Evolutionary conservation across 2,888 invertebrate species (phyloP), one percentile per base, ranked within the genome.

Genomic region (Adelognathus sp.): DNA sequence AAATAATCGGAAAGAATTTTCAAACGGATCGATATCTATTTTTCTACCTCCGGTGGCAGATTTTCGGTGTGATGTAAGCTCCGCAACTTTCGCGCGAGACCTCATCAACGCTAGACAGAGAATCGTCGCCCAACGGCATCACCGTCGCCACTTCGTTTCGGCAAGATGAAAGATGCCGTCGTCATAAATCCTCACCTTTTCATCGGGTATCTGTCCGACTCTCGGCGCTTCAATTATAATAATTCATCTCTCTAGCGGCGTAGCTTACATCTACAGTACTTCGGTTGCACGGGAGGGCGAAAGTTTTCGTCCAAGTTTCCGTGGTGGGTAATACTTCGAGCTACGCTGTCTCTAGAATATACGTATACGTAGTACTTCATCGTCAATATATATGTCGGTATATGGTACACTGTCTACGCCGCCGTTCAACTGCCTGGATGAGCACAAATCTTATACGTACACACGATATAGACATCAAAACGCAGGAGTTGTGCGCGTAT

Each of bases 161-260:
- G 60, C 60, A 66, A 71, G 61, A 71, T 66, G 66, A 79, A 75
- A 78, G 61, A 73, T 63, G 16, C 33, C 29, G 27, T 41, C 18
- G 60, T 79, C 64, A 66, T 79, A 75, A 79, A 79, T 79, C 61
- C 46, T 54, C 44, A 79, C 66, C 70, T 66, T 71, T 56, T 75
- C 66, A 52, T 66, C 66, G 61, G 41, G 33, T 52, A 71, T 61
- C 60, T 78, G 69, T 69, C 56, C 27, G 60, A 69, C 69, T 64
- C 69, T 75, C 75, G 31, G 66, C 54, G 66, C 70, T 79, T 75
- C 70, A 71, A 75, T 75, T 75, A 79, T 75, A 75, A 79, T 79
- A 79, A 79, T 79, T 79, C 66, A 75, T 79, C 75, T 71, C 31
- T 41, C 50, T 36, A 56, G 60, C 16, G 71, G 63, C 52, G 63